A percentile compares a stretch with the other conserved stretches of the same genome.
Conservation (phyloP, 2,888 invertebrate genomes). For the Automeris io region DNA sequence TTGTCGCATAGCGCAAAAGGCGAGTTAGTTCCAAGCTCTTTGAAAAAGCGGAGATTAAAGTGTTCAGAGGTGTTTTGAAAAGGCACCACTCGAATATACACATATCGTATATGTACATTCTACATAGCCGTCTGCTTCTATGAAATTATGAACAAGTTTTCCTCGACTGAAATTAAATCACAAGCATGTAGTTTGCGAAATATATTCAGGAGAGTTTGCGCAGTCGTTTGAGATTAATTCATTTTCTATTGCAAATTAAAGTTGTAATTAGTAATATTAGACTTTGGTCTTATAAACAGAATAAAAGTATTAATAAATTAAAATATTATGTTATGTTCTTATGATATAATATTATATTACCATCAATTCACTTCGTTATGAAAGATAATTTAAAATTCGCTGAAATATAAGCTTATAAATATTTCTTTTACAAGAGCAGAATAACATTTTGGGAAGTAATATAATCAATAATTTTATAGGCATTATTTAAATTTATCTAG, state of each 20-base stretch:
- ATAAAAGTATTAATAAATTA: too few species aligned
- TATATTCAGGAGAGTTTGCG: conserved; percentile 16
- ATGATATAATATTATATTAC: too few species aligned
- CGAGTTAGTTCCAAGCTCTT: conserved; percentile 16
- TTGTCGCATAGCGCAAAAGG: conserved; percentile 23
- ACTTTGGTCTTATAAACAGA: too few species aligned
- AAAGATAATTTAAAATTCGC: too few species aligned
- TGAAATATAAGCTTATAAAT: too few species aligned
- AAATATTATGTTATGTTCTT: too few species aligned
- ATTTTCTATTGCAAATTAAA: neutral
- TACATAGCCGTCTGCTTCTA: conserved; percentile 25
- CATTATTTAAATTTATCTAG: too few species aligned
- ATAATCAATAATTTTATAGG: too few species aligned
- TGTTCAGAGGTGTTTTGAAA: conserved; percentile 32
- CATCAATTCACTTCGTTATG: too few species aligned
- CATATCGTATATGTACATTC: too few species aligned
- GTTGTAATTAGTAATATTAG: neutral
- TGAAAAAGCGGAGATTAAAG: conserved; percentile 34
- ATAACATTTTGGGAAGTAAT: too few species aligned
- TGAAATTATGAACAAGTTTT: conserved; percentile 23
- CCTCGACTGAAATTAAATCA: conserved; percentile 27
- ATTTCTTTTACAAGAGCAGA: too few species aligned
- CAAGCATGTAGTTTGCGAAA: conserved; percentile 20
- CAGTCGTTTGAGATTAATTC: conserved; percentile 5
- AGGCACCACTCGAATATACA: conserved; percentile 16